Conservation (phyloP, 2,113 vertebrate genomes). For the Lanius collurio region DNA sequence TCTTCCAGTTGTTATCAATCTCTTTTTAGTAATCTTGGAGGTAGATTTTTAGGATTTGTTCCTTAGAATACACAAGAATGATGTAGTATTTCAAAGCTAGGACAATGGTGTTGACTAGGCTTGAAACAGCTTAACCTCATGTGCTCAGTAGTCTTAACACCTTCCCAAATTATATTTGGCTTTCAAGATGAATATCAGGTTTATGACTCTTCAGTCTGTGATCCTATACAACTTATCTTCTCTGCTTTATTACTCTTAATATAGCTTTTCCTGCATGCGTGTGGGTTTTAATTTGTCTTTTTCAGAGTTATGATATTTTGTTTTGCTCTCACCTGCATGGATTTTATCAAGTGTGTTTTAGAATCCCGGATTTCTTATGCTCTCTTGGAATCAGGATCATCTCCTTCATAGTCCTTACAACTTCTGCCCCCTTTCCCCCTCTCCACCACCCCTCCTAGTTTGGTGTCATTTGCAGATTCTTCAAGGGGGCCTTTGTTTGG, state of each 20-base stretch:
- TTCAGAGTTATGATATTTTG: not conserved
- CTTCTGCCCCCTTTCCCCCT: rapidly evolving
- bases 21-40: not conserved
- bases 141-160: not conserved
- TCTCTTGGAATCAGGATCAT: not conserved
- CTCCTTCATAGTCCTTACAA: not conserved
- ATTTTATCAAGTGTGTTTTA: not conserved
- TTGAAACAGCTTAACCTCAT: not conserved
- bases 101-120: not conserved
- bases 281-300: not conserved
- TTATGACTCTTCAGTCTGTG: not conserved
- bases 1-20: not conserved
- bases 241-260: not conserved
- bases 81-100: not conserved
- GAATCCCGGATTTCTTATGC: not conserved
- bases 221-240: not conserved
- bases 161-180: not conserved
- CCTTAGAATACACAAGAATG: not conserved
- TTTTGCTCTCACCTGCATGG: not conserved
- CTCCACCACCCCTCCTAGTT: not conserved
- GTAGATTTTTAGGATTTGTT: not conserved
- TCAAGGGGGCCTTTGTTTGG: not conserved
- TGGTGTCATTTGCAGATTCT: not conserved
- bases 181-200: not conserved
- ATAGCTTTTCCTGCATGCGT: not conserved